phyloP scores from a whole-genome alignment of 2,113 vertebrate genomes.

The Gallinago undulata region DNA sequence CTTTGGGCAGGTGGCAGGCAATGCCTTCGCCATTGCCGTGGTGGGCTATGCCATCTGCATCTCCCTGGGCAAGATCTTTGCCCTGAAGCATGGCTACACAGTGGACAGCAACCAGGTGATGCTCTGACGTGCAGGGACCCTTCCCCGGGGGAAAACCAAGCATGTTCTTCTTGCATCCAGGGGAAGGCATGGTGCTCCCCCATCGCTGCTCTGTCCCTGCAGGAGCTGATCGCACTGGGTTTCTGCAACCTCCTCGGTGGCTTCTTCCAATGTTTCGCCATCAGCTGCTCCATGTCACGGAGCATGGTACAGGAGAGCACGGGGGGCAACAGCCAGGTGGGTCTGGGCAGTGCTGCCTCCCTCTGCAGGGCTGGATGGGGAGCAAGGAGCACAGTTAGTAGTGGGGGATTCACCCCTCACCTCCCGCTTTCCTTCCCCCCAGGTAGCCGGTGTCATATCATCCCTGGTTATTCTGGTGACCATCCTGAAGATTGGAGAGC shows the following conservation, averaged over 20 bases:
- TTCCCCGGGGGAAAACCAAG: neutral
- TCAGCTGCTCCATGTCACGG: constrained; percentile 96
- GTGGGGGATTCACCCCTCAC: neutral
- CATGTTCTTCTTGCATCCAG: neutral
- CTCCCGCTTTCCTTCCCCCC: neutral
- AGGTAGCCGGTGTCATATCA: constrained; percentile 88
- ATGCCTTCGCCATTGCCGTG: constrained; percentile 89
- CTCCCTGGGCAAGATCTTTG: constrained; percentile 93
- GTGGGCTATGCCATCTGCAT: constrained; percentile 94
- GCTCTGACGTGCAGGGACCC: neutral
- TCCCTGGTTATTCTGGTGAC: constrained; percentile 88
- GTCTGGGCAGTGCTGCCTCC: neutral
- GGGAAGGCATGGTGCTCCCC: neutral
- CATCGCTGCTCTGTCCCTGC: neutral
- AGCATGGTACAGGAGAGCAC: constrained; percentile 89
- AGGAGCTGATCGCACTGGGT: constrained; percentile 92
- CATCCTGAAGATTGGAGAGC: constrained; percentile 86
- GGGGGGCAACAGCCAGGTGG: constrained; percentile 92
- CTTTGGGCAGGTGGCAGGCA: constrained; percentile 81
- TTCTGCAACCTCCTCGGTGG: constrained; percentile 87
- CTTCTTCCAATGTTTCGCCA: constrained; percentile 89
- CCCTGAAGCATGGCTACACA: constrained; percentile 91
- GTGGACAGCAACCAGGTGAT: constrained; percentile 96
- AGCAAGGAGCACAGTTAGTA: accelerated
- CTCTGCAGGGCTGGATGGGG: accelerated